phyloP scores from a whole-genome alignment of 2,888 invertebrate species.

The Anarsia innoxiella region DNA sequence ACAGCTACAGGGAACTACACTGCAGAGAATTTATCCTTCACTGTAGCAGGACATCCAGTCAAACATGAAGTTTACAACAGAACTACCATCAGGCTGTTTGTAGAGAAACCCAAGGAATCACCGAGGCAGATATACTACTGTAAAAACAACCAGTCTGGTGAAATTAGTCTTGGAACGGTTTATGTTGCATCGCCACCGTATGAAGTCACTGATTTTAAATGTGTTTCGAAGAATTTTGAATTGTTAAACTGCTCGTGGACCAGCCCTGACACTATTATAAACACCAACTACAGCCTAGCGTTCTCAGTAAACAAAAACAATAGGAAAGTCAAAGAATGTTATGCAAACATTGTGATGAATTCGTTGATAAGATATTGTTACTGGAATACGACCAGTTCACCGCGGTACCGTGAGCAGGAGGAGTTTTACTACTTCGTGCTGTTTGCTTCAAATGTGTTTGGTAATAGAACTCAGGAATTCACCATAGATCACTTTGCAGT shows the following conservation, averaged over 20 bases:
- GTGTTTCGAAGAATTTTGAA: slow-evolving; percentile 83
- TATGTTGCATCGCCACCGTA: slow-evolving; percentile 74
- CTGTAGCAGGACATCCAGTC: slow-evolving; percentile 24
- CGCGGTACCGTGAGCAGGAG: slow-evolving; percentile 60
- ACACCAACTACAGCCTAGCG: slow-evolving; percentile 39
- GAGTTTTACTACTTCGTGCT: slow-evolving; percentile 75
- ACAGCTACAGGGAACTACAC: slow-evolving; percentile 61
- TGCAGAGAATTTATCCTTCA: slow-evolving; percentile 62
- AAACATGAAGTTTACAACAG: slow-evolving; percentile 73
- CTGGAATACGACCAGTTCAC: slow-evolving; percentile 45
- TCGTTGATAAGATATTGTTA: slow-evolving; percentile 33
- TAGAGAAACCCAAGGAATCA: slow-evolving; percentile 44
- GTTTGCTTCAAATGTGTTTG: slow-evolving; percentile 77
- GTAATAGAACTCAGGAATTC: slow-evolving; percentile 62
- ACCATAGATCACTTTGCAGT: slow-evolving; percentile 75
- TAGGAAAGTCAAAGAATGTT: slow-evolving; percentile 30
- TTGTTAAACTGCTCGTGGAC: slow-evolving; percentile 85
- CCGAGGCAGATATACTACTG: slow-evolving; percentile 67
- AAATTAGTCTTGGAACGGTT: slow-evolving; percentile 43
- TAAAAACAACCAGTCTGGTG: slow-evolving; percentile 39
- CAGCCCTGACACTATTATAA: slow-evolving; percentile 60
- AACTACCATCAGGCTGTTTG: slow-evolving; percentile 76
- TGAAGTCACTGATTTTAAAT: slow-evolving; percentile 80
- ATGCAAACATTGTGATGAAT: slow-evolving; percentile 24
- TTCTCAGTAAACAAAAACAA: slow-evolving; percentile 41